Evolutionary conservation across 1,140 invertebrate species (phyloP).

Genomic region (Drosophila kohkoa): DNA sequence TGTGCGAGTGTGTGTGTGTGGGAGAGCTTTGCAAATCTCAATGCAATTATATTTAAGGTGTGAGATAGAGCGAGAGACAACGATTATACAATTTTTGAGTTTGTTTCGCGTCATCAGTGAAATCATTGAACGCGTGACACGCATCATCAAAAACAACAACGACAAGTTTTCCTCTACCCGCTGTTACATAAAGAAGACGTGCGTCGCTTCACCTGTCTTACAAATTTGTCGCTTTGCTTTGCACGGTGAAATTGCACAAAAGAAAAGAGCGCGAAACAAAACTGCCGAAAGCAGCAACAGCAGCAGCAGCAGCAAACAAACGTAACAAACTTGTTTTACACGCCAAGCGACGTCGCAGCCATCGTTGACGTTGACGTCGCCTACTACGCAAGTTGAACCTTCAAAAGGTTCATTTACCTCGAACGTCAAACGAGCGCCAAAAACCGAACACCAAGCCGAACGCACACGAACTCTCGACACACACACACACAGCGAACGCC

Average conservation of each 20-base stretch:
- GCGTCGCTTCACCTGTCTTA: constrained; percentile 67
- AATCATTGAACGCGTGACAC: constrained; percentile 75
- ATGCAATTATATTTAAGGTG: constrained; percentile 14
- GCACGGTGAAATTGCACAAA: constrained; percentile 78
- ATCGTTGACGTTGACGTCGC: constrained; percentile 43
- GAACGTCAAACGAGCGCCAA: constrained; percentile 40
- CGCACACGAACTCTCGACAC: constrained; percentile 19
- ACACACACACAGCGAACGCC: constrained; percentile 1
- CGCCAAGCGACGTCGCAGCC: constrained; percentile 15
- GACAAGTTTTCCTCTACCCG: constrained; percentile 24
- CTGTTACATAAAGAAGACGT: constrained; percentile 73
- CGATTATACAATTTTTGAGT: constrained; percentile 61
- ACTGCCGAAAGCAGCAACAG: constrained; percentile 39
- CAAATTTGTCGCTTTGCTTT: constrained; percentile 33
- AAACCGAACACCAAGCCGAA: constrained; percentile 27
- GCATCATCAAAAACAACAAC: constrained; percentile 47
- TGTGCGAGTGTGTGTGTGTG: constrained; percentile 1
- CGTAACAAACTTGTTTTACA: constrained; percentile 83
- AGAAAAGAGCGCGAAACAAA: constrained; percentile 67
- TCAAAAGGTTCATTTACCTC: constrained; percentile 85
- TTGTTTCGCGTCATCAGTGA: constrained; percentile 57
- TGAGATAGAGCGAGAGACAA: not conserved
- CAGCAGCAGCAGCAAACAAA: constrained; percentile 46
- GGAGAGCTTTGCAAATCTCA: constrained; percentile 23
- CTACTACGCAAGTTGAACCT: constrained; percentile 84